Evolutionary conservation across 2,888 invertebrate species (phyloP).

Genomic region (Galeopsomyia nigrocyanea): DNA sequence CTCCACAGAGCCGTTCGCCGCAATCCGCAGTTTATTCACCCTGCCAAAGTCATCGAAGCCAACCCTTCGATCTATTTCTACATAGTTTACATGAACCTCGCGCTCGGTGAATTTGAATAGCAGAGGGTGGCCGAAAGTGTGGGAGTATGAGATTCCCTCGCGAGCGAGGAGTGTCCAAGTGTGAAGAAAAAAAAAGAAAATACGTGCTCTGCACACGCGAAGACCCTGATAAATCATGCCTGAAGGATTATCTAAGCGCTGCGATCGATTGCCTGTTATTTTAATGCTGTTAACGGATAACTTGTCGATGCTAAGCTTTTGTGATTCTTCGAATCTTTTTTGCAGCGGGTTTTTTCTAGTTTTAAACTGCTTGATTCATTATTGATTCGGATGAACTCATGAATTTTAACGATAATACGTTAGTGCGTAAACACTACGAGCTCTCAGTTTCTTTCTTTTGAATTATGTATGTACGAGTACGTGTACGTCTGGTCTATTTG

Average conservation of each 20-base stretch:
- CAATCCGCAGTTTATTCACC: slow-evolving; percentile 1
- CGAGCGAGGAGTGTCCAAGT: background rate
- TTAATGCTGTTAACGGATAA: slow-evolving; percentile 17
- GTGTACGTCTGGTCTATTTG: too few species aligned
- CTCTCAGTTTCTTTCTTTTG: too few species aligned
- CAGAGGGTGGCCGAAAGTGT: background rate
- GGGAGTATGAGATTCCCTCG: slow-evolving; percentile 3
- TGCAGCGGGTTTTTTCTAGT: too few species aligned
- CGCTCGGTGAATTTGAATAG: background rate
- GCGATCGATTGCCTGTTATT: slow-evolving; percentile 22
- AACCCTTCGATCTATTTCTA: background rate
- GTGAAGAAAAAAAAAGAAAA: too few species aligned
- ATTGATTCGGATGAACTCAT: too few species aligned
- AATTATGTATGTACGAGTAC: too few species aligned
- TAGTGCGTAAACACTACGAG: too few species aligned
- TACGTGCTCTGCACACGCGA: too few species aligned
- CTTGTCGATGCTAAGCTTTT: background rate
- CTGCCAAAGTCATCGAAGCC: background rate
- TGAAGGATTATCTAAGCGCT: background rate
- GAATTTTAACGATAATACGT: too few species aligned
- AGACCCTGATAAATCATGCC: slow-evolving; percentile 23
- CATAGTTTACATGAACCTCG: background rate
- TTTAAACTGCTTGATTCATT: too few species aligned
- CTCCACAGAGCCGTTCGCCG: too few species aligned
- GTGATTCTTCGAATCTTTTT: background rate